Percentiles rank a stretch among this genome's conserved stretches.
Conservation (phyloP, 2,797 vertebrate species). For the Aldrovandia affinis region DNA sequence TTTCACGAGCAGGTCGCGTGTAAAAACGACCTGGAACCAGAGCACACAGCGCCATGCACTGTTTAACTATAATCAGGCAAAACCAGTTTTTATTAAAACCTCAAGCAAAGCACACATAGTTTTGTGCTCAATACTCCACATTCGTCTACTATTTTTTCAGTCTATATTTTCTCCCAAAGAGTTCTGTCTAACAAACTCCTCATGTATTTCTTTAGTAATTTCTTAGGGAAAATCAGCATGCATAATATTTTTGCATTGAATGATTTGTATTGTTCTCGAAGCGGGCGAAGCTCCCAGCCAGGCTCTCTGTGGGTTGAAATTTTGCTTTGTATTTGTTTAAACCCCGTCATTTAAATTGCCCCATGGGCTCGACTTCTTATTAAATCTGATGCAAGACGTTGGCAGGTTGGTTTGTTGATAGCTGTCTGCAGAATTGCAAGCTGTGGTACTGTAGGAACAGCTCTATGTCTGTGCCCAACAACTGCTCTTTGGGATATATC, state of each 20-base stretch:
- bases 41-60: background rate
- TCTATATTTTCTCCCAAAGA: background rate
- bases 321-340: too few relatives aligned
- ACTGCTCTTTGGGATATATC: background rate
- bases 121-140: background rate
- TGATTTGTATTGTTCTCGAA: background rate
- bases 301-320: too few relatives aligned
- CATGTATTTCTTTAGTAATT: background rate
- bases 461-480: background rate
- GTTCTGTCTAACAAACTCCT: background rate
- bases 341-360: background rate
- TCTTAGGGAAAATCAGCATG: background rate
- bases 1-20: background rate
- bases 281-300: background rate
- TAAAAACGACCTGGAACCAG: background rate
- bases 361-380: background rate
- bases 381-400: background rate
- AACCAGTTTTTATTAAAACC: slow-evolving; percentile 10
- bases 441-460: background rate
- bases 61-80: background rate
- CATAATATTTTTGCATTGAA: background rate
- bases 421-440: background rate
- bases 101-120: background rate
- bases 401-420: background rate
- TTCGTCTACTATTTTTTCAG: background rate